These are phyloP conservation scores for Spinus olivaceus DNA, from an alignment of 2,797 vertebrate genomes.

Conservation along the genomic window DNA sequence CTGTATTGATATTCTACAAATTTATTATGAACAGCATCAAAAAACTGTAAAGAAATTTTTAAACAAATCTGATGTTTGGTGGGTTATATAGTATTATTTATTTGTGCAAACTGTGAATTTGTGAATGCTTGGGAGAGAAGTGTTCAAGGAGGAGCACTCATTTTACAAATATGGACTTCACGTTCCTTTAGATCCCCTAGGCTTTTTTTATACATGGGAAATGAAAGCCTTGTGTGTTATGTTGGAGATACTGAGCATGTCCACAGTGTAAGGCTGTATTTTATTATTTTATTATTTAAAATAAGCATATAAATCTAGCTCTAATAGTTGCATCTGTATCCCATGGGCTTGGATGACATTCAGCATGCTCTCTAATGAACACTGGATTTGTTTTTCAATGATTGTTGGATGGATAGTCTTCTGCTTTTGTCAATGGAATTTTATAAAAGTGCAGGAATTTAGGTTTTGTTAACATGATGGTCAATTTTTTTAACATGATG, in stretches of 20 bases:
- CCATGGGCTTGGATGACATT: neutral
- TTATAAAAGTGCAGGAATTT: neutral
- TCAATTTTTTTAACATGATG: neutral
- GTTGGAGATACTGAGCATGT: neutral
- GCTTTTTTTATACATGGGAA: neutral
- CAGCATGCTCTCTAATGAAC: neutral
- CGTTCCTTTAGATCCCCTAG: neutral
- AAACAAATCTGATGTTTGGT: neutral
- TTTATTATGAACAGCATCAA: neutral
- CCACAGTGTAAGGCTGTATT: neutral
- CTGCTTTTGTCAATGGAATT: neutral
- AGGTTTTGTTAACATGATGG: neutral
- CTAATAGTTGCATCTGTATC: neutral
- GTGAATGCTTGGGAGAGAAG: neutral
- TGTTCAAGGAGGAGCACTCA: neutral
- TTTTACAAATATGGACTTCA: neutral
- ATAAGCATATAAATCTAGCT: neutral
- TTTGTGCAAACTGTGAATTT: neutral
- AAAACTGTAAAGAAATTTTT: neutral
- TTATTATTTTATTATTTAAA: neutral
- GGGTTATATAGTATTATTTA: neutral
- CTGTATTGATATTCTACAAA: neutral
- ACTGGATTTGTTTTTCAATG: accelerated
- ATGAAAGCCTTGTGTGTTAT: neutral
- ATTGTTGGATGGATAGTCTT: neutral